Conservation (phyloP, 2,888 invertebrate species). For the Thysanoteuthis rhombus region DNA sequence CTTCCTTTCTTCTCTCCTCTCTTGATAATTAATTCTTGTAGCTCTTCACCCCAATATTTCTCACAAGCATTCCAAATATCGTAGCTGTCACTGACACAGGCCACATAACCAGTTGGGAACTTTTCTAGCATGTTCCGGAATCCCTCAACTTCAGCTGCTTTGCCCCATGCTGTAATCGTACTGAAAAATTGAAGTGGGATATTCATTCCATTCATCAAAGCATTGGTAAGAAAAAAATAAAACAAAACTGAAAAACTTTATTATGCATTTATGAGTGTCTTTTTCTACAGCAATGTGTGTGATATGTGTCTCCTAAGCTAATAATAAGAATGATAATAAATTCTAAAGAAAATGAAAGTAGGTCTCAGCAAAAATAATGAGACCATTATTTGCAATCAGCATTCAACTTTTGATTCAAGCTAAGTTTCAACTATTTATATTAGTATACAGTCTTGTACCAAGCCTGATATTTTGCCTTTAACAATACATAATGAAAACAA, state of each 20-base stretch:
- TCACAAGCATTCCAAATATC: slow-evolving; percentile 69
- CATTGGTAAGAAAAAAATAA: background rate
- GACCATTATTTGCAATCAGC: too few relatives aligned
- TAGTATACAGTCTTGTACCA: too few relatives aligned
- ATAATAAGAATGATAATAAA: too few relatives aligned
- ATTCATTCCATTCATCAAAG: background rate
- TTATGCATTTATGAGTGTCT: too few relatives aligned
- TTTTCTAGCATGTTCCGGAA: slow-evolving; percentile 68
- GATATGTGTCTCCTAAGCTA: too few relatives aligned
- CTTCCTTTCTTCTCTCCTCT: slow-evolving; percentile 59
- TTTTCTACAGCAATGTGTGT: too few relatives aligned
- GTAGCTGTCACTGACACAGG: slow-evolving; percentile 70
- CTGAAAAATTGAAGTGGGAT: slow-evolving; percentile 51
- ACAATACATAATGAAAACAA: too few relatives aligned
- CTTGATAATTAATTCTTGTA: slow-evolving; percentile 63
- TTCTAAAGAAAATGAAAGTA: too few relatives aligned
- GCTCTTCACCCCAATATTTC: slow-evolving; percentile 68
- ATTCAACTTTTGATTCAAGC: too few relatives aligned
- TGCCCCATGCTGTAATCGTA: slow-evolving; percentile 70
- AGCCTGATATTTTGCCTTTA: too few relatives aligned
- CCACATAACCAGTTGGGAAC: slow-evolving; percentile 66
- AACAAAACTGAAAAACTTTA: background rate
- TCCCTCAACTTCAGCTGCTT: slow-evolving; percentile 67
- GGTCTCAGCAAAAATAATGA: too few relatives aligned
- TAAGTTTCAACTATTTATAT: too few relatives aligned